Evolutionary conservation across 2,113 vertebrate genomes (phyloP).

Genomic region (Ginglymostoma cirratum): DNA sequence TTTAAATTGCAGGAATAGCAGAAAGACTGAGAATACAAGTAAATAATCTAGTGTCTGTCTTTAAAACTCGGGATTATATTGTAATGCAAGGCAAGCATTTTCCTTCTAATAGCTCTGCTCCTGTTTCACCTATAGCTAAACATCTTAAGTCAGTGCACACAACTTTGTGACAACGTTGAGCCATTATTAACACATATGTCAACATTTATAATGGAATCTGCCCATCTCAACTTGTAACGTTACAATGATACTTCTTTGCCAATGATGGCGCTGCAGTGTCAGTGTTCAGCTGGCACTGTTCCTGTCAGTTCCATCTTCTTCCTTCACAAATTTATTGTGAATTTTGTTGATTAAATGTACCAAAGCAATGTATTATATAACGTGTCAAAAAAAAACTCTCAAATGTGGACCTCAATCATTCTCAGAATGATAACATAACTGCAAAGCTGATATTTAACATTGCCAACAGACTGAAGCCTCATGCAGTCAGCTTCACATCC

Average conservation of each 20-base stretch:
- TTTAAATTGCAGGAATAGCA: not conserved
- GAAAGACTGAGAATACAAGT: not conserved
- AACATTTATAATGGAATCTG: not conserved
- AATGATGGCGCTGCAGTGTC: not conserved
- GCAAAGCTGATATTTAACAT: no score
- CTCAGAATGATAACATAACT: no score
- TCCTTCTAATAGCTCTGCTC: not conserved
- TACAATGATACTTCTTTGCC: not conserved
- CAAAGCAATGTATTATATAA: not conserved
- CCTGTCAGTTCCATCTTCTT: not conserved
- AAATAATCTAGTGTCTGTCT: not conserved
- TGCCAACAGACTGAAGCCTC: no score
- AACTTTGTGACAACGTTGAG: not conserved
- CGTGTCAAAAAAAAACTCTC: not conserved
- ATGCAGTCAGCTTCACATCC: not conserved
- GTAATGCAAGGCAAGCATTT: not conserved
- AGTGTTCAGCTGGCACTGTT: not conserved
- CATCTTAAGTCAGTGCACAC: not conserved
- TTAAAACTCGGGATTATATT: not conserved
- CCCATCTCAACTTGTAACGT: not conserved
- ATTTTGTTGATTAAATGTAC: not conserved
- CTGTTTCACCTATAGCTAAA: not conserved
- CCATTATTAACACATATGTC: not conserved
- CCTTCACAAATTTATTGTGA: not conserved
- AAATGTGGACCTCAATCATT: not conserved